phyloP scores from a whole-genome alignment of 2,797 vertebrate species.

The Toxotes lorentzi region DNA sequence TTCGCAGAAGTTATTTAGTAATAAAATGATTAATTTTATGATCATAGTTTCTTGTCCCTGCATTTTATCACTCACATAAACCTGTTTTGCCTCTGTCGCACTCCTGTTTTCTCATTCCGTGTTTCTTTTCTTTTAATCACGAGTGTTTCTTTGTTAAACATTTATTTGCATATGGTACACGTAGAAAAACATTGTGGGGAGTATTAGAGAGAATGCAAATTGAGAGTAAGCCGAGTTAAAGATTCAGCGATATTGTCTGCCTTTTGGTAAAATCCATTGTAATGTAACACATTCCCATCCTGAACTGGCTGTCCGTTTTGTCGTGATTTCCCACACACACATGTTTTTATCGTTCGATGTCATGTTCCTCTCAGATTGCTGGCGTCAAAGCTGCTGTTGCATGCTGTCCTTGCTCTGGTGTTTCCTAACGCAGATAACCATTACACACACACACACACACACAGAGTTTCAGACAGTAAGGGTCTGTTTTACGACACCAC shows the following conservation, averaged over 20 bases:
- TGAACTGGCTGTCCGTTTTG: slow-evolving; percentile 31
- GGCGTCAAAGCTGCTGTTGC: slow-evolving; percentile 74
- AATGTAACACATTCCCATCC: slow-evolving; percentile 8
- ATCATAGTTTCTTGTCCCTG: slow-evolving; percentile 21
- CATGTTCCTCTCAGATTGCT: slow-evolving; percentile 53
- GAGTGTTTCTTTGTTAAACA: neutral
- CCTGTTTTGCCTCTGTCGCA: neutral
- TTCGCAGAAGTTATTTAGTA: slow-evolving; percentile 3
- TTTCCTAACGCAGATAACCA: slow-evolving; percentile 77
- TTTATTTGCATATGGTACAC: neutral
- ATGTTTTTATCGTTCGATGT: slow-evolving; percentile 45
- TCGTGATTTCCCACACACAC: slow-evolving; percentile 57
- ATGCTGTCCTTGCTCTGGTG: slow-evolving; percentile 71
- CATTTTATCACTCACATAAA: slow-evolving; percentile 24
- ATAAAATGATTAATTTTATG: slow-evolving; percentile 62
- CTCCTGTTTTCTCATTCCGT: neutral
- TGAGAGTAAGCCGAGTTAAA: neutral
- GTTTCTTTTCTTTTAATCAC: neutral
- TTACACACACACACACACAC: slow-evolving; percentile 18
- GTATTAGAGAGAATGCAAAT: neutral
- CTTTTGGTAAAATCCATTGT: neutral
- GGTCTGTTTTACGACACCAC: slow-evolving; percentile 68
- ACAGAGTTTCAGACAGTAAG: slow-evolving; percentile 39
- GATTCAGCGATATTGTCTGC: neutral
- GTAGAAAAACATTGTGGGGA: neutral